These are phyloP conservation scores for Scomber scombrus DNA, from an alignment of 2,113 vertebrate species.

Conservation along the genomic window DNA sequence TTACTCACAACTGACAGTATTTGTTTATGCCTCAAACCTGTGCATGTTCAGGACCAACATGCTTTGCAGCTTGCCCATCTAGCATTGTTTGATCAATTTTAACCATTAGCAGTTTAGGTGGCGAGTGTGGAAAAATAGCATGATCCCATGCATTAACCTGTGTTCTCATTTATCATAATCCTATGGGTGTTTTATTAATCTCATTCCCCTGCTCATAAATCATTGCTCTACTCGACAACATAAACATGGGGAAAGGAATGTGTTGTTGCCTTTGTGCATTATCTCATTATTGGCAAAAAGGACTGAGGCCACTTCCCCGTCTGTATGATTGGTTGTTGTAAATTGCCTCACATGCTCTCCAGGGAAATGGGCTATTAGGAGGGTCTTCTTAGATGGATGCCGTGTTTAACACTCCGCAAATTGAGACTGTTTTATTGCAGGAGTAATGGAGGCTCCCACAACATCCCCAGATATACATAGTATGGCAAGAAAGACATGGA, in stretches of 20 bases:
- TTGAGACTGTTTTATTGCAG: conserved; percentile 17
- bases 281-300: conserved; percentile 61
- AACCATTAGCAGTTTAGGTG: neutral
- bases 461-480: neutral
- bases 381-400: conserved; percentile 26
- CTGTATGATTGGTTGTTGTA: conserved; percentile 54
- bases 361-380: conserved; percentile 60
- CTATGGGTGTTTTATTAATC: conserved; percentile 13
- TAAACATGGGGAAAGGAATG: conserved; percentile 18
- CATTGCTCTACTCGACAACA: conserved; percentile 29
- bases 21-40: conserved; percentile 32
- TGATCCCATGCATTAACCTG: conserved; percentile 9
- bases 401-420: conserved; percentile 56
- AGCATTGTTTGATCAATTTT: conserved; percentile 24
- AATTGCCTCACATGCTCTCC: conserved; percentile 54
- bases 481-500: conserved; percentile 14
- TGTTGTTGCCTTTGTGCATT: conserved; percentile 45
- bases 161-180: conserved; percentile 51
- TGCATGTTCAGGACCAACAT: conserved; percentile 15
- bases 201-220: conserved; percentile 54
- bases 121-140: neutral
- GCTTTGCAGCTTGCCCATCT: conserved; percentile 18
- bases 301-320: neutral
- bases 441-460: conserved; percentile 21
- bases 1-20: conserved; percentile 2